These are phyloP conservation scores for Thunnus maccoyii DNA, from an alignment of 2,113 vertebrate genomes.

Conservation along the genomic window DNA sequence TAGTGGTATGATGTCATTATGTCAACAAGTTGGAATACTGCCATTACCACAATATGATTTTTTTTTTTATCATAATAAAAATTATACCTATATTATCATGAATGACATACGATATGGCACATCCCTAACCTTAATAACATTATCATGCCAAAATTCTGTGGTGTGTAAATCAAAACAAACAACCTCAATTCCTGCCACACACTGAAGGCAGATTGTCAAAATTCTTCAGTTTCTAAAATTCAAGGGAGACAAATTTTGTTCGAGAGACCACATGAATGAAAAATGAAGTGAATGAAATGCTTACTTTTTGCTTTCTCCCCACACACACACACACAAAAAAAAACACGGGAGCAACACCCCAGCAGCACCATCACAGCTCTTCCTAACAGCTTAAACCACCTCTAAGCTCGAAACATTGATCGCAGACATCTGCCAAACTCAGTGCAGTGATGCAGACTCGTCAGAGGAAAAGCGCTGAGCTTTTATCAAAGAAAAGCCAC, in stretches of 20 bases:
- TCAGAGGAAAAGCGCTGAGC: constrained; percentile 35
- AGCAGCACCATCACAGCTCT: constrained; percentile 15
- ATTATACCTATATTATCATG: too few species aligned
- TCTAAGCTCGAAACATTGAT: constrained; percentile 35
- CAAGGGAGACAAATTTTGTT: not conserved
- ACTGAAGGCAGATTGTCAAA: not conserved
- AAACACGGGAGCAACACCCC: not conserved
- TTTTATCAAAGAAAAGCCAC: constrained; percentile 32
- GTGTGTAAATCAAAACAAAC: not conserved
- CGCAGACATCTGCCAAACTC: constrained; percentile 7
- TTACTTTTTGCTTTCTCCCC: not conserved
- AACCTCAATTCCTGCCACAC: not conserved
- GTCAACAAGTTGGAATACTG: too few species aligned
- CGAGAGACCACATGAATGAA: not conserved
- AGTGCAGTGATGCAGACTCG: constrained; percentile 9
- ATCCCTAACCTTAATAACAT: too few species aligned
- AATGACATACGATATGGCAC: too few species aligned
- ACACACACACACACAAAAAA: not conserved
- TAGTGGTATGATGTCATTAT: too few species aligned
- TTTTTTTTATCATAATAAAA: too few species aligned
- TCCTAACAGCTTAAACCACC: constrained; percentile 1
- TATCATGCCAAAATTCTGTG: too few species aligned
- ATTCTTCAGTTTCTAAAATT: not conserved
- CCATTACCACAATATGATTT: too few species aligned
- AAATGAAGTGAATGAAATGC: not conserved